phyloP scores from a whole-genome alignment of 2,113 vertebrate species.

The Symphodus melops region DNA sequence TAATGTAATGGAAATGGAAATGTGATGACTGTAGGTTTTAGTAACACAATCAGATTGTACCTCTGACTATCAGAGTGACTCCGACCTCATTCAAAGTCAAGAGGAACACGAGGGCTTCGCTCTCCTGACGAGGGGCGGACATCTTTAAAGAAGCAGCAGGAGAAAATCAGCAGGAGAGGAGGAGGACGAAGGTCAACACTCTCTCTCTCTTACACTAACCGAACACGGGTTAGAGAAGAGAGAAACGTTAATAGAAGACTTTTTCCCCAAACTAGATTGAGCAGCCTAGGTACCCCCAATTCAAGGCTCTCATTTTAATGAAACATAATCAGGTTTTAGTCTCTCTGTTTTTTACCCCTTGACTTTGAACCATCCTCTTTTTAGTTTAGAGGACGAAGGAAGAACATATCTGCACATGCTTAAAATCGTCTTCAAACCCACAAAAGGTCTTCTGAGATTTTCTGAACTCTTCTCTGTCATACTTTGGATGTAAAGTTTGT shows the following conservation, averaged over 20 bases:
- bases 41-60: conserved; percentile 62
- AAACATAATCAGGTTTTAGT: too few species aligned
- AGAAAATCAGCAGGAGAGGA: conserved; percentile 14
- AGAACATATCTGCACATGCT: background rate
- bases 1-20: conserved; percentile 79
- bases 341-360: too few species aligned
- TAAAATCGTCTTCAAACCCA: background rate
- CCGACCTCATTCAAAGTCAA: conserved; percentile 56
- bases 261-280: background rate
- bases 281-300: background rate
- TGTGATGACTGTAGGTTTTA: conserved; percentile 65
- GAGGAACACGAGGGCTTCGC: conserved; percentile 41
- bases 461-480: background rate
- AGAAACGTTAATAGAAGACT: too few species aligned
- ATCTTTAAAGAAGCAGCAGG: conserved; percentile 1
- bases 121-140: conserved; percentile 20
- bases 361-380: too few species aligned
- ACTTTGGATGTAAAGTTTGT: background rate
- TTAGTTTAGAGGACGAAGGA: background rate
- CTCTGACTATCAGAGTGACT: conserved; percentile 58
- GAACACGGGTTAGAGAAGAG: too few species aligned
- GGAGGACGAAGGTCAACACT: conserved; percentile 6
- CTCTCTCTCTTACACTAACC: background rate
- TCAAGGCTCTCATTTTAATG: too few species aligned
- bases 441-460: background rate